Evolutionary conservation across 2,888 invertebrate species (phyloP), one percentile per base, ranked within the genome.

Genomic region (Plagiodera versicolora): DNA sequence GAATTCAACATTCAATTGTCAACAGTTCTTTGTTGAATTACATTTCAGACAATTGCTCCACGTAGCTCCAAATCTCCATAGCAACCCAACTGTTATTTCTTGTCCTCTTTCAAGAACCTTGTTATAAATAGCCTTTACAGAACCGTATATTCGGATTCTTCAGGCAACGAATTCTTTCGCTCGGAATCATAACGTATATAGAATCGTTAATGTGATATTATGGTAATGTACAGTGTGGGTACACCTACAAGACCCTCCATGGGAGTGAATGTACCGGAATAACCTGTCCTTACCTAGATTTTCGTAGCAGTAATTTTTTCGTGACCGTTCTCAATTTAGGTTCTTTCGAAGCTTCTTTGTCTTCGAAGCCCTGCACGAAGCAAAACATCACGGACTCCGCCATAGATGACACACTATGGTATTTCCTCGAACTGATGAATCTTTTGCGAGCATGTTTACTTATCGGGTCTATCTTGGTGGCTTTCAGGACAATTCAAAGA

Each of bases 341-440:
- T 60, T 78, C 75, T 60, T 81, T 55, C 14, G 48, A n/a, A 20
- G 68, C 63, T 59, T 79, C 77, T 67, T 81, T 81, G 60, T 77
- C 77, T 66, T 86, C 84, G 75, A 87, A 87, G 66, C 87, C 86
- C 81, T 87, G 87, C 72, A 88, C 87, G 74, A 87, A 87, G 82
- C 87, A 88, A 80, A 88, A 83, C 88, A 88, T 88, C 46, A 67
- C 70, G 19, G 68, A 60, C 24, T 70, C 70, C 20, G 70, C 68
- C 69, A 71, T 69, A 55, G 67, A 69, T 28, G 66, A 67, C 10
- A 68, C 69, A 20, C 69, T 70, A 44, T 70, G 68, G 56, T 69
- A 67, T 61, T 71, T 69, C 50, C 67, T 56, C 16, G 63, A 59
- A 9, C 61, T 56, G 28, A 59, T 48, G 52, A 59, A 60, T 24